These are phyloP conservation scores for Polydesmus complanatus DNA, from an alignment of 2,888 invertebrate genomes.

Conservation along the genomic window DNA sequence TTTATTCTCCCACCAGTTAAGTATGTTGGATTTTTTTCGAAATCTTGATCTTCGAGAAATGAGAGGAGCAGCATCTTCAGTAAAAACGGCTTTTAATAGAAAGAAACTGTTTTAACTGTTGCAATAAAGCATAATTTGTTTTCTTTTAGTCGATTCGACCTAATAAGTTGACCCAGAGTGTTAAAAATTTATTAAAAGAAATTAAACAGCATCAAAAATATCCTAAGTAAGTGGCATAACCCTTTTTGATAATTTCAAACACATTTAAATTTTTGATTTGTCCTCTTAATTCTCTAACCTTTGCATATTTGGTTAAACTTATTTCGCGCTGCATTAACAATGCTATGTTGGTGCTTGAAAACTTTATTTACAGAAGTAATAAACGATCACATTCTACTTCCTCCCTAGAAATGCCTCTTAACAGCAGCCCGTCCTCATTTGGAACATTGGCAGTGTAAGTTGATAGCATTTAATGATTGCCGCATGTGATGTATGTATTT, in stretches of 20 bases:
- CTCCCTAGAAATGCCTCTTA: conserved; percentile 9
- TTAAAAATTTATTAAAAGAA: conserved; percentile 10
- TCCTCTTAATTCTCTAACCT: not conserved
- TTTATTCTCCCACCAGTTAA: no score
- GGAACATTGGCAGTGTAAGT: conserved; percentile 8
- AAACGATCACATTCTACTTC: conserved; percentile 14
- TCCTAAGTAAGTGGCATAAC: conserved; percentile 6
- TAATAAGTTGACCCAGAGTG: conserved; percentile 8
- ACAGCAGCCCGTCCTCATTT: conserved; percentile 1
- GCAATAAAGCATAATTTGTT: not conserved
- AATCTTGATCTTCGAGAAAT: conserved; percentile 78
- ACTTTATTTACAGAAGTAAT: conserved; percentile 3
- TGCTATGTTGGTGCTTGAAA: not conserved
- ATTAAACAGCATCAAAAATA: conserved; percentile 11
- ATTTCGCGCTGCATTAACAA: no score
- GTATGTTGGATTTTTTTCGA: conserved; percentile 68
- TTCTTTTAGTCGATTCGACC: conserved; percentile 12
- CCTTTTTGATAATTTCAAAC: no score
- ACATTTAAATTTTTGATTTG: no score
- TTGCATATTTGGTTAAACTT: no score
- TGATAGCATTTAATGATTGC: no score
- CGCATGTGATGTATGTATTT: no score
- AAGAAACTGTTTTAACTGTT: no score
- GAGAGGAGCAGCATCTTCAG: conserved; percentile 33
- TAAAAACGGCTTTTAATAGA: not conserved